Base-by-base conservation (phyloP, 2,797 vertebrate species). In the Rhinella marina region DNA sequence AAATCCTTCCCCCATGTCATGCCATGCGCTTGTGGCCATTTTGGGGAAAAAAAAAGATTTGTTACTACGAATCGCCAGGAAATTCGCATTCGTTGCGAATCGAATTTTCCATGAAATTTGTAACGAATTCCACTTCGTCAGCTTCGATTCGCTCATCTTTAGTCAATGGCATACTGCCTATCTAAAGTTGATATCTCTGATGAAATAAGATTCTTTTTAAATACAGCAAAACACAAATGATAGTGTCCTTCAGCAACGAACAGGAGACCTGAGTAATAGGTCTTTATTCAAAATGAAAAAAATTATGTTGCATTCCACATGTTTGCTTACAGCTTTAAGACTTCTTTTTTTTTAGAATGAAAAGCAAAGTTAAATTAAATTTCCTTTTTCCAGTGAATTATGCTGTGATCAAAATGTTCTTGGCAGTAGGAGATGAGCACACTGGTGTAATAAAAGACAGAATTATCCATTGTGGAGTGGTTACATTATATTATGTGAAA, bases 151-250 rank as follows among this genome's bases (percentile, higher is more conserved):
- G n/a, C n/a, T n/a, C n/a, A n/a, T n/a, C n/a, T n/a, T n/a, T n/a
- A n/a, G 82, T 84, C 68, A 84, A 59, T 61, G 29, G 82, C 57
- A 84, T 57, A 75, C 52, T 32, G 23, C 52, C 82, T 84, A 73
- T 84, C 29, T 81, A 62, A 81, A 81, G 59, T 62, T 62, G 59
- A 62, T 62, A 81, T 81, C 59, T 64, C 29, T n/a, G 57, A 81
- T 64, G 29, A 81, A 81, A 62, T 81, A 81, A 81, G 29, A 81
- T 41, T 32, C 29, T 77, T 77, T 77, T 77, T 23, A 77, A 81
- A 41, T 64, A 81, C 32, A 32, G 32, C 57, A 81, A 7, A 81
- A 19, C 78, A 61, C 79, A 81, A 62, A 64, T 32, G 79, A 62
- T 62, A 81, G 59, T 48, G 32, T 64, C 59, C 79, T 81, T 81